Percentiles rank a stretch among this genome's conserved stretches.
phyloP scores from a whole-genome alignment of 1,140 invertebrate genomes.

The Fopius arisanus region DNA sequence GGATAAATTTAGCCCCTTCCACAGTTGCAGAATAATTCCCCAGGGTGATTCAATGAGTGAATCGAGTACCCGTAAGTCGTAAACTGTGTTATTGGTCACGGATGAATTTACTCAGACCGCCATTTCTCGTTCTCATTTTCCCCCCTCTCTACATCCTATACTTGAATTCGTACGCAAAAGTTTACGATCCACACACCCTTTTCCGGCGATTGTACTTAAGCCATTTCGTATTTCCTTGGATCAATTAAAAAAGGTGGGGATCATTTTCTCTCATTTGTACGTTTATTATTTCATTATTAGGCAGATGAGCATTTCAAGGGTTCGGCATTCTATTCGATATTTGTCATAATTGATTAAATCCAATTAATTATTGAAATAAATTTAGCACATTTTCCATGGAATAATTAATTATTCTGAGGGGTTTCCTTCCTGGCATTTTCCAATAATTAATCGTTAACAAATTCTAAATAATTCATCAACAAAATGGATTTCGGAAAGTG shows the following conservation, averaged over 20 bases:
- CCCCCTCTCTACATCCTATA: background rate
- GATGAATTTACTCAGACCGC: constrained; percentile 12
- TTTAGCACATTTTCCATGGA: no score
- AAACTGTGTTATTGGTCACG: constrained; percentile 11
- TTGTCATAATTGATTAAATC: no score
- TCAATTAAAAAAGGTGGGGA: background rate
- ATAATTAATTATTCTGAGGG: no score
- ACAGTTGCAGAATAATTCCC: background rate
- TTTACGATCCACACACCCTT: background rate
- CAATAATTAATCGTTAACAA: no score
- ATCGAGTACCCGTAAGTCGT: constrained; percentile 14
- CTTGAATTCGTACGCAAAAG: background rate
- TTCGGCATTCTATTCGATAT: no score
- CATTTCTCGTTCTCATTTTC: constrained; percentile 10
- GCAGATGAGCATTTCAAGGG: no score
- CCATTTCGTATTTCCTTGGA: background rate
- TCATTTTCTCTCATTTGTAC: background rate
- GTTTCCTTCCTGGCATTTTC: no score
- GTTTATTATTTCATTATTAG: no score
- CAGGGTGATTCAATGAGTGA: constrained; percentile 4
- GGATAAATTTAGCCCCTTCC: background rate
- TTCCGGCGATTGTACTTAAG: background rate
- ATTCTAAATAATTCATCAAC: no score
- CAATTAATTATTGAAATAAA: no score
- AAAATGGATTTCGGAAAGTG: no score